Base-by-base conservation (phyloP, 2,888 invertebrate species). In the Carabus problematicus region DNA sequence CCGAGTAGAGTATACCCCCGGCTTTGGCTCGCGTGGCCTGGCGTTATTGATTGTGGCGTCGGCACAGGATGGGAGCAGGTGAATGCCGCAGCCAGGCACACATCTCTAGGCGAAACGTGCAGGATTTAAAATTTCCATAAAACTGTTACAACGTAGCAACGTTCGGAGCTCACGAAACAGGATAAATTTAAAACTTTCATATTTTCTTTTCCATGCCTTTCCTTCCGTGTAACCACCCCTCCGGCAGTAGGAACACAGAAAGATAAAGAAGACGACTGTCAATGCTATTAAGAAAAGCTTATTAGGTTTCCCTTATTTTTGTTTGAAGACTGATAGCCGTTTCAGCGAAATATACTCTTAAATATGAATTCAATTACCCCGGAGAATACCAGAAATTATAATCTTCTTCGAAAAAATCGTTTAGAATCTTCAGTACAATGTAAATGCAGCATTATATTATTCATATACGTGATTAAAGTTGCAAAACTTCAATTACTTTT, bases 121-220 rank as follows among this genome's bases (percentile, higher is more conserved):
- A 42, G 29, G 59, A 59, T 42, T 59, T 29, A 9, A 42, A 16
- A 59, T 59, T 59, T 59, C 43, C 43, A 59, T 43, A 59, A 59
- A 59, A 59, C 42, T 39, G 43, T 39, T 59, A 18, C 43, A 29
- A 56, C 39, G 40, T 56, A 18, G 29, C 8, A 12, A 29, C 56
- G 56, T 19, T 14, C 18, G 19, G 52, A 52, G 52, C 52, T 52
- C 63, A 63, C 19, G 63, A 66, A 66, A 66, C 66, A 66, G 66
- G 66, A 66, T 66, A 43, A 66, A 66, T 59, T 63, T 47, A 39
- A 66, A 66, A 66, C 66, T 66, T 66, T 66, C 66, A 66, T 64
- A 64, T 59, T 59, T 66, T 41, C 49, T 40, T 63, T 63, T 41
- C 42, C 7, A 6, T 63, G 52, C 9, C 52, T 52, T 18, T 52